Conservation (phyloP, 2,888 invertebrate genomes). For the Acanthoscelides obtectus region DNA sequence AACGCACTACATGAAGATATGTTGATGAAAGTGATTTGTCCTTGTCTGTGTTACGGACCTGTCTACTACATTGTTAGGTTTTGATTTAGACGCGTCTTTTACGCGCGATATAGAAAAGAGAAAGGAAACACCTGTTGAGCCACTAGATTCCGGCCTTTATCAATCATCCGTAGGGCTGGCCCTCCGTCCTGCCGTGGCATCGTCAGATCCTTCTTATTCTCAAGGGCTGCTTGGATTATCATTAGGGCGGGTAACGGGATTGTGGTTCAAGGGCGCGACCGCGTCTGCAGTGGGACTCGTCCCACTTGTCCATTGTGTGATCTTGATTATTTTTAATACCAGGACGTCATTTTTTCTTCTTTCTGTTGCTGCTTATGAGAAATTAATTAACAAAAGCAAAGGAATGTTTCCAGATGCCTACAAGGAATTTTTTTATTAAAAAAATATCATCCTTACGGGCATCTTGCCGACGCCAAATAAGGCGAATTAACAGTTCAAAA, state of each 20-base stretch:
- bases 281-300: slow-evolving; percentile 7
- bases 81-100: background rate
- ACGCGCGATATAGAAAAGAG: background rate
- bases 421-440: no score
- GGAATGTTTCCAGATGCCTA: no score
- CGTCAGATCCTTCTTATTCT: slow-evolving; percentile 15
- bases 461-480: no score
- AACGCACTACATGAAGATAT: no score
- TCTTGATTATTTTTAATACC: no score
- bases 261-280: slow-evolving; percentile 18
- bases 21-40: no score
- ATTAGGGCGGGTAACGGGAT: slow-evolving; percentile 29
- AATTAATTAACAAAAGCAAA: no score
- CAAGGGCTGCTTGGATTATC: slow-evolving; percentile 23
- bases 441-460: no score
- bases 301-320: no score
- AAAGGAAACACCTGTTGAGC: background rate
- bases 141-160: slow-evolving; percentile 1
- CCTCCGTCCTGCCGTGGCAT: slow-evolving; percentile 11
- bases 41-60: background rate
- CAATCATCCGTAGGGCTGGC: slow-evolving; percentile 2
- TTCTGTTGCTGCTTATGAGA: no score
- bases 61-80: background rate
- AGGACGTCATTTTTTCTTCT: no score
- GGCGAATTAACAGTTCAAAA: no score